Percentiles rank a stretch among this genome's conserved stretches.
Conservation (phyloP, 2,113 vertebrate species). For the Parus major region DNA sequence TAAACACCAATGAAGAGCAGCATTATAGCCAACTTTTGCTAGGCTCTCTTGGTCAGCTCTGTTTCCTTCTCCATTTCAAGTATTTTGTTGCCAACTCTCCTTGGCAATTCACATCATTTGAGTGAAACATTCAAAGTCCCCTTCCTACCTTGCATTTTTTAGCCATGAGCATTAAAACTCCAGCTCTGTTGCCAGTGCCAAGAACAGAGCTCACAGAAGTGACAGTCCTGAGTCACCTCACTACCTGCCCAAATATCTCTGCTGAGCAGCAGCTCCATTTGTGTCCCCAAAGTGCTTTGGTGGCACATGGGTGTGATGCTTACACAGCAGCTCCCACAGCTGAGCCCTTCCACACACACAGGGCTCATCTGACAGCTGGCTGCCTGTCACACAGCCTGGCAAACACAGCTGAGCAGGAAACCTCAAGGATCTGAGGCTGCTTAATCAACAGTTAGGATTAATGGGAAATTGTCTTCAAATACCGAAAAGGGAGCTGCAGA, state of each 20-base stretch:
- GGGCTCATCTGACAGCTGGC: not conserved
- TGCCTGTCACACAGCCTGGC: not conserved
- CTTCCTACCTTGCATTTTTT: not conserved
- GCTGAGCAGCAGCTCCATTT: not conserved
- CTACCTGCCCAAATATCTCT: not conserved
- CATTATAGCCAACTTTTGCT: not conserved
- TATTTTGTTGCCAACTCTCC: not conserved
- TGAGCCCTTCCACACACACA: not conserved
- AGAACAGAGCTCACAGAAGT: not conserved
- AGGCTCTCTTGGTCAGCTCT: not conserved
- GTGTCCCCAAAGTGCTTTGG: not conserved
- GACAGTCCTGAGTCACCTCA: not conserved
- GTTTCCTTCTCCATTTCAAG: not conserved
- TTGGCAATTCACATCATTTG: not conserved
- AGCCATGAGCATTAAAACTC: not conserved
- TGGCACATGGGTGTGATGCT: not conserved
- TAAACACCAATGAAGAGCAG: not conserved
- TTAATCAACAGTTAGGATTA: not conserved
- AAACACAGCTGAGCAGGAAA: slow-evolving; percentile 26
- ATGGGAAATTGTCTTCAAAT: not conserved
- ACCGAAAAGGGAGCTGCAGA: not conserved
- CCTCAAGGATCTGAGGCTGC: not conserved
- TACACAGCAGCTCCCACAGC: not conserved
- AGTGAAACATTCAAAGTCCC: not conserved
- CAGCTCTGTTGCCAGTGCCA: not conserved